These are phyloP conservation scores for Apodemia mormo DNA, from an alignment of 2,888 invertebrate species.

Conservation along the genomic window DNA sequence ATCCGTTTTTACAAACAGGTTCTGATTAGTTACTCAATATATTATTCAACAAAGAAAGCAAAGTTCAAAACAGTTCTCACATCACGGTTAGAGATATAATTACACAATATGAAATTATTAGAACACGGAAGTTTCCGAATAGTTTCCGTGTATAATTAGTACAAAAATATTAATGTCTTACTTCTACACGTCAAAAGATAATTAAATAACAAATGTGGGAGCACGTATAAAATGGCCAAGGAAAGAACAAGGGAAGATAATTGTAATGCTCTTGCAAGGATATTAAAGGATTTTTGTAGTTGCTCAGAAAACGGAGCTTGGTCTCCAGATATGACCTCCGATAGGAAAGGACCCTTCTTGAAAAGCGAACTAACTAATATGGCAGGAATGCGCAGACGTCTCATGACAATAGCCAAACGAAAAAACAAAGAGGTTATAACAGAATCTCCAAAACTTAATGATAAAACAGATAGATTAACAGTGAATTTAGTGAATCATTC, in stretches of 20 bases:
- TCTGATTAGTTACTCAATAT: slow-evolving; percentile 11
- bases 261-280: slow-evolving; percentile 71
- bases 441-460: slow-evolving; percentile 56
- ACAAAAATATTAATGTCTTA: slow-evolving; percentile 25
- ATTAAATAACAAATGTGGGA: slow-evolving; percentile 35
- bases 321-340: slow-evolving; percentile 76
- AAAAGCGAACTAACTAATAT: slow-evolving; percentile 75
- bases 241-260: slow-evolving; percentile 60
- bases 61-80: slow-evolving; percentile 14
- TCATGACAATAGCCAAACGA: slow-evolving; percentile 67
- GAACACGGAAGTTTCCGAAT: slow-evolving; percentile 44
- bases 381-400: slow-evolving; percentile 70
- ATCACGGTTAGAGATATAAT: slow-evolving; percentile 12
- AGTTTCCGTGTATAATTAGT: slow-evolving; percentile 46
- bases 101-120: slow-evolving; percentile 36
- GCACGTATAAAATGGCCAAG: slow-evolving; percentile 61
- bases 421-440: slow-evolving; percentile 55
- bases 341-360: slow-evolving; percentile 64
- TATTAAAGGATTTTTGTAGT: slow-evolving; percentile 76
- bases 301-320: slow-evolving; percentile 77
- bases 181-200: slow-evolving; percentile 20
- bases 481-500: slow-evolving; percentile 66
- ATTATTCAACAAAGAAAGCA: slow-evolving; percentile 17
- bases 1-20: slow-evolving; percentile 8
- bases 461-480: slow-evolving; percentile 60